Percentiles rank a stretch among this genome's conserved stretches.
Evolutionary conservation across 2,113 vertebrate genomes (phyloP).

Genomic region (Lagopus muta): DNA sequence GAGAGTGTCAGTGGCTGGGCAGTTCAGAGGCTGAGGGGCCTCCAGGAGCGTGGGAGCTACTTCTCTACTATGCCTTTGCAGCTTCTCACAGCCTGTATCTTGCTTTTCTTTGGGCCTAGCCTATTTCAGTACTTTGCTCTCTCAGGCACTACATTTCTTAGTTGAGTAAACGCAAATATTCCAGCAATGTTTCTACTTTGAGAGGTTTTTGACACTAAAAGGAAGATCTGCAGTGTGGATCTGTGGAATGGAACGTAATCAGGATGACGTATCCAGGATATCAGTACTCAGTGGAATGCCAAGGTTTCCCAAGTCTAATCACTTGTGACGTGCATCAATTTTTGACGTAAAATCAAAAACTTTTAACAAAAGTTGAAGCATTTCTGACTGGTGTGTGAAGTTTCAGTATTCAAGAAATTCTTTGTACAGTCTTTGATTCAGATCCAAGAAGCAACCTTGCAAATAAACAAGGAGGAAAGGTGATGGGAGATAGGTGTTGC

Average conservation of each 20-base stretch:
- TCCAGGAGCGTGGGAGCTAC: fast-evolving
- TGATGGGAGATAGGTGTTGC: background rate
- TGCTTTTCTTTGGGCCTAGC: background rate
- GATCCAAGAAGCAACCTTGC: background rate
- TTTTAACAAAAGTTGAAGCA: background rate
- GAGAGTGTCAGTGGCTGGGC: background rate
- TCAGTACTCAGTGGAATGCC: background rate
- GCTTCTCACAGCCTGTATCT: background rate
- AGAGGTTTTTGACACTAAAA: background rate
- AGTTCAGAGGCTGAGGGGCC: background rate
- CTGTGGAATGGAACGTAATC: background rate
- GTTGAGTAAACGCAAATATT: background rate
- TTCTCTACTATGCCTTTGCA: background rate
- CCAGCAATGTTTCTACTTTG: background rate
- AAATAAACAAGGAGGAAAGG: background rate
- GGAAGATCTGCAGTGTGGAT: background rate
- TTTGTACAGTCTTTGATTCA: background rate
- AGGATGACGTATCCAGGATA: background rate
- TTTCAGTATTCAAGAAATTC: background rate
- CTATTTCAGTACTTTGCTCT: background rate
- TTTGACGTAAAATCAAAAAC: background rate
- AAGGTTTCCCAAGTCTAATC: background rate
- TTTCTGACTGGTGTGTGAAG: background rate
- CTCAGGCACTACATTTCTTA: background rate
- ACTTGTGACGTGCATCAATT: background rate